Evolutionary conservation across 1,140 invertebrate species (phyloP).

Genomic region (Trichoplusia ni): DNA sequence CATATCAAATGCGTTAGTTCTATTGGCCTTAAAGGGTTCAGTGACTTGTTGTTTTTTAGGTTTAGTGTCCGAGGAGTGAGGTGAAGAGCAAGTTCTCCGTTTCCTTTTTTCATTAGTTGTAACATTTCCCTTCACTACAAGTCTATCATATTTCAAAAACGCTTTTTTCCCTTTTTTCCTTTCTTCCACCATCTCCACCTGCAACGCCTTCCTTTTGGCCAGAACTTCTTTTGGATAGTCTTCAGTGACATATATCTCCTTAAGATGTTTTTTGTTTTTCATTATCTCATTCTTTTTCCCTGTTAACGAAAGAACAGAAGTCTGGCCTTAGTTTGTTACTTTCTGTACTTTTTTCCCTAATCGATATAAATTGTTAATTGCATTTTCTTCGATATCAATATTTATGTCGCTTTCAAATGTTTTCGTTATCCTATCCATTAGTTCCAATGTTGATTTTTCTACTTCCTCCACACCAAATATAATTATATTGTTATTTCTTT

Average conservation of each 20-base stretch:
- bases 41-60: neutral
- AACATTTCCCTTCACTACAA: constrained; percentile 17
- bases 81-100: constrained; percentile 18
- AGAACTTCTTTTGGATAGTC: constrained; percentile 38
- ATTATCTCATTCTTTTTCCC: constrained; percentile 35
- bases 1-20: constrained; percentile 9
- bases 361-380: constrained; percentile 17
- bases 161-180: constrained; percentile 39
- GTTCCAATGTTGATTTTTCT: constrained; percentile 12
- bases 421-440: neutral
- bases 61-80: neutral
- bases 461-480: constrained; percentile 5
- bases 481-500: constrained; percentile 34
- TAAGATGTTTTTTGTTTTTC: constrained; percentile 38
- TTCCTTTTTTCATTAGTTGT: constrained; percentile 12
- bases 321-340: constrained; percentile 8
- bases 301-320: neutral
- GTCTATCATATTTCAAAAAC: constrained; percentile 33
- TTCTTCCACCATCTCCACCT: constrained; percentile 32
- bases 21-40: neutral
- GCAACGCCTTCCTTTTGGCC: constrained; percentile 28
- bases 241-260: constrained; percentile 30
- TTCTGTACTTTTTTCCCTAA: constrained; percentile 14
- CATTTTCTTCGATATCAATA: neutral
- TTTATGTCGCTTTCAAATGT: neutral